Base-by-base conservation (phyloP, 1,140 invertebrate genomes). In the Gonatopus flavifemur region DNA sequence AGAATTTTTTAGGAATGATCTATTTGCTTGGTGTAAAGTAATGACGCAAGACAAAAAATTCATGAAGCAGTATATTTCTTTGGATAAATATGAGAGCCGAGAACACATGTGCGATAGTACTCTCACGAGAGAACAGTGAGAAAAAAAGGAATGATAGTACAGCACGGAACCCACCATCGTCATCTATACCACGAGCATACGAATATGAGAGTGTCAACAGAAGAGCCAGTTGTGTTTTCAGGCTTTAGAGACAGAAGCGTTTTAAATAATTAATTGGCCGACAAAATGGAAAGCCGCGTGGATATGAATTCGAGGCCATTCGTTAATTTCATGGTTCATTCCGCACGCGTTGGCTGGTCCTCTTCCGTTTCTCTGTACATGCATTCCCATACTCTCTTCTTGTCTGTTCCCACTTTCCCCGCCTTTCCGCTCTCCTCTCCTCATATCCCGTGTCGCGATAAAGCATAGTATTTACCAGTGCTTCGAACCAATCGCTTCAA, bases 251-350 rank as follows among this genome's bases (percentile, higher is more conserved):
- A n/a, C n/a, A n/a, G 31, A 18, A 12, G 46, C 52, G 52, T 48
- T 67, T 65, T 55, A 63, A 63, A 61, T 64, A 66, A 66, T 65
- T 63, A 61, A 65, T 67, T 66, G 61, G 61, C 52, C 43, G 38
- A 37, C 44, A 50, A 54, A 59, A 54, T 65, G 55, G 45, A 38
- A 51, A n/a, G n/a, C n/a, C 49, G 47, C 22, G 62, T 47, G 55
- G 40, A 65, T 57, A 56, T 59, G 52, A 58, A 53, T 62, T 61
- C 41, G 45, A 42, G 38, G 51, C 56, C 59, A 63, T 65, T 67
- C 60, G 64, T 67, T 67, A 62, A 65, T 63, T 58, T 60, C 64
- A 63, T 56, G 64, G 64, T 65, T 67, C 60, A 65, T 67, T 66
- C 60, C 49, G 46, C 24, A 31, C 48, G 56, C 51, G 35, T 42